Conservation (phyloP, 2,797 vertebrate genomes). For the Cuculus canorus region DNA sequence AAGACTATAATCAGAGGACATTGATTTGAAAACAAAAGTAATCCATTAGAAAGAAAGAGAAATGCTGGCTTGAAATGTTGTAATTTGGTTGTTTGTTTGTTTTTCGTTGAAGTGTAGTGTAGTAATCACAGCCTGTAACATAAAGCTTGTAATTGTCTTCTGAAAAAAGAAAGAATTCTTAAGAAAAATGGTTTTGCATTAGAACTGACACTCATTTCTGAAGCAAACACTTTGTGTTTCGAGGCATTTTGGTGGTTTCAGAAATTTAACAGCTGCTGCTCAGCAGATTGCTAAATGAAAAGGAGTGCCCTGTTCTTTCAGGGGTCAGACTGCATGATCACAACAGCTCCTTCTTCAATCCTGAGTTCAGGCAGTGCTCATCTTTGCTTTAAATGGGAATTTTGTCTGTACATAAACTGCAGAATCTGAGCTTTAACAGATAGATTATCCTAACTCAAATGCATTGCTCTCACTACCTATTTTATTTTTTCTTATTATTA, state of each 20-base stretch:
- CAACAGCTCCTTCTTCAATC: background rate
- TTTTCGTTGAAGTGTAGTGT: conserved; percentile 5
- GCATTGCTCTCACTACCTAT: background rate
- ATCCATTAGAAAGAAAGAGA: conserved; percentile 56
- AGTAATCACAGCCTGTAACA: conserved; percentile 42
- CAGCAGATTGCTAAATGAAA: conserved; percentile 60
- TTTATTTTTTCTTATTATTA: background rate
- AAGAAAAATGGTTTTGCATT: conserved; percentile 29
- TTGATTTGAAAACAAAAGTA: conserved; percentile 68
- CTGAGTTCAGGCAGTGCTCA: background rate
- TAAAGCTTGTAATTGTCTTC: conserved; percentile 33
- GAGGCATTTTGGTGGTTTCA: conserved; percentile 29
- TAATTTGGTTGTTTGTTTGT: conserved; percentile 5
- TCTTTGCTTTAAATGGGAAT: background rate
- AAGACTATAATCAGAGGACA: conserved; percentile 50
- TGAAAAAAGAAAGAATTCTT: conserved; percentile 25
- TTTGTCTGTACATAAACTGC: background rate
- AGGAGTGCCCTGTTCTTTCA: conserved; percentile 22
- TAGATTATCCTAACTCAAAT: background rate
- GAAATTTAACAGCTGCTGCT: conserved; percentile 68
- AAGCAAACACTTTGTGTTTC: background rate
- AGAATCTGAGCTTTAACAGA: background rate
- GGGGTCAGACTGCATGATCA: conserved; percentile 24
- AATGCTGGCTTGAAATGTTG: conserved; percentile 39
- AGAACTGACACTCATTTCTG: background rate